Evolutionary conservation across 2,113 vertebrate species (phyloP).

Genomic region (Gasterosteus nipponicus): DNA sequence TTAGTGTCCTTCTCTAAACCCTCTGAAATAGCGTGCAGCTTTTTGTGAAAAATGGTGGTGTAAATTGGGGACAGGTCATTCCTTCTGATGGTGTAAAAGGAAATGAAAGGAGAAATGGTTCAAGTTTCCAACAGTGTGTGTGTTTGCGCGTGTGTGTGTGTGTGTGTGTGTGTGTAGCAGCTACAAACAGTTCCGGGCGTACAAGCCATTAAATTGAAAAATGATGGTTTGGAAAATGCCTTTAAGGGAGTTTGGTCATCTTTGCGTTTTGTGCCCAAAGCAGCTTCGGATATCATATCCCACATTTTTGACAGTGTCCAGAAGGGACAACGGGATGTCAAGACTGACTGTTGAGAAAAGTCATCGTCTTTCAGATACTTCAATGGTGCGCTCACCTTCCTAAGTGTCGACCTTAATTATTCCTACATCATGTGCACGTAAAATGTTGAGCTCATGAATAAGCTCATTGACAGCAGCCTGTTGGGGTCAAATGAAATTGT

Average conservation of each 20-base stretch:
- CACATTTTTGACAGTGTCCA: constrained; percentile 53
- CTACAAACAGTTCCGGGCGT: constrained; percentile 43
- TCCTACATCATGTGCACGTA: not conserved
- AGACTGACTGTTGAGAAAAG: constrained; percentile 26
- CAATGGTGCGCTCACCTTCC: not conserved
- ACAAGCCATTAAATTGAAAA: constrained; percentile 52
- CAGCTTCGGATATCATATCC: constrained; percentile 55
- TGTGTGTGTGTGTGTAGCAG: constrained; percentile 19
- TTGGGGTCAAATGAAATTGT: not conserved
- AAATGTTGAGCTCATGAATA: constrained; percentile 22
- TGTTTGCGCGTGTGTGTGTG: constrained; percentile 23
- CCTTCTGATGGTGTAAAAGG: not conserved
- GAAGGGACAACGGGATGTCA: constrained; percentile 42
- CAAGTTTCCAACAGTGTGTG: constrained; percentile 1
- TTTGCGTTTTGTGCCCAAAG: constrained; percentile 48
- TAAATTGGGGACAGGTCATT: not conserved
- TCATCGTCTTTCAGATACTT: constrained; percentile 39
- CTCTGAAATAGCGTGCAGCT: constrained; percentile 12
- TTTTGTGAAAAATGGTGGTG: not conserved
- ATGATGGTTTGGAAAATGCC: constrained; percentile 54
- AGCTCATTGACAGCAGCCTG: constrained; percentile 1
- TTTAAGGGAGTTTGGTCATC: constrained; percentile 47
- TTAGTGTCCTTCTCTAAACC: constrained; percentile 4
- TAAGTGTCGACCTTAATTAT: not conserved
- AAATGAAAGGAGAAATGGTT: constrained; percentile 14